phyloP scores from a whole-genome alignment of 92 coral and sea anemone genomes.

The Heteractis magnifica region DNA sequence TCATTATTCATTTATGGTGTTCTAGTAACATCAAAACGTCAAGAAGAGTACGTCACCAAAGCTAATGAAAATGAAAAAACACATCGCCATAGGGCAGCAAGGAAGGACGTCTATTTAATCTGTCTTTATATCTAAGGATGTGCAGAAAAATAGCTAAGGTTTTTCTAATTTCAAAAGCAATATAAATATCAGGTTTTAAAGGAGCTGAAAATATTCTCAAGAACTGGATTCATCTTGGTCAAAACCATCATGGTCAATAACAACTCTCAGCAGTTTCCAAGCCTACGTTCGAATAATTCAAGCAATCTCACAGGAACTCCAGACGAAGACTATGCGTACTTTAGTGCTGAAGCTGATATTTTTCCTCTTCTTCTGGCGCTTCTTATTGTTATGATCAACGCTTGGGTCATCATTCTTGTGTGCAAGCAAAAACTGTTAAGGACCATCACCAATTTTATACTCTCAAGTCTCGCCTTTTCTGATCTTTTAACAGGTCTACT shows the following conservation, averaged over 20 bases:
- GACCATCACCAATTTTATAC: conserved; percentile 41
- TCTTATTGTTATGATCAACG: conserved; percentile 32
- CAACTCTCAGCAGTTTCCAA: background rate
- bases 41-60: conserved; percentile 19
- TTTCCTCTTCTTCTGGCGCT: conserved; percentile 48
- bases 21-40: conserved; percentile 6
- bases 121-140: conserved; percentile 10
- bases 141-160: background rate
- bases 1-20: background rate
- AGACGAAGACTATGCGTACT: conserved; percentile 6
- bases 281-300: background rate
- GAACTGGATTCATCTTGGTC: too few species aligned
- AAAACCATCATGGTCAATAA: background rate
- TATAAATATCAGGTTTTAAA: background rate
- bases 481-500: conserved; percentile 43
- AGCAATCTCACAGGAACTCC: background rate
- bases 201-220: background rate
- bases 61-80: background rate
- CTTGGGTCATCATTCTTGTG: conserved; percentile 36
- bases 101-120: conserved; percentile 26
- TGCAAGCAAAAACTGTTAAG: conserved; percentile 16
- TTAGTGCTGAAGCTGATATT: conserved; percentile 30
- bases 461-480: conserved; percentile 41
- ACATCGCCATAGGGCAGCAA: conserved; percentile 11
- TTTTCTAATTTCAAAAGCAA: conserved; percentile 10